Conservation (phyloP, 2,888 invertebrate species). For the Spodoptera littoralis region DNA sequence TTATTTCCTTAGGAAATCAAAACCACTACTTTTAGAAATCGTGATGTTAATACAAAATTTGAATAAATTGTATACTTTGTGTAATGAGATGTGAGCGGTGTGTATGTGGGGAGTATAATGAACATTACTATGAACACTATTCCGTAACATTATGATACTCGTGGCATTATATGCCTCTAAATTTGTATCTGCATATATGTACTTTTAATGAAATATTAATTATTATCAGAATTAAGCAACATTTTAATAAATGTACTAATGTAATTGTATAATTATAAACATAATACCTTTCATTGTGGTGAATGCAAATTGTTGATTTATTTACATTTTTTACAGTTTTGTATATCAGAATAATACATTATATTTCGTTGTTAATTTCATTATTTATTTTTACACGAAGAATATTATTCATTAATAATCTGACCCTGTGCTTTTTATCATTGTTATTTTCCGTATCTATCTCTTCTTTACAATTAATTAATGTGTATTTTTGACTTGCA, state of each 20-base stretch:
- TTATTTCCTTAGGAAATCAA: constrained; percentile 38
- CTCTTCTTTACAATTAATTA: constrained; percentile 34
- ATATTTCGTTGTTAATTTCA: constrained; percentile 63
- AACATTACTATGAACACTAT: constrained; percentile 41
- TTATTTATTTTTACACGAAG: constrained; percentile 55
- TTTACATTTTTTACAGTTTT: constrained; percentile 57
- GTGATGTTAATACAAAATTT: constrained; percentile 32
- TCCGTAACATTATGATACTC: constrained; percentile 47
- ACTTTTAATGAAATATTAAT: constrained; percentile 44
- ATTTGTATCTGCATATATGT: constrained; percentile 52
- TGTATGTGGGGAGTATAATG: constrained; percentile 37
- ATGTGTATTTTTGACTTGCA: constrained; percentile 33
- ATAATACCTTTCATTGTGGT: constrained; percentile 33
- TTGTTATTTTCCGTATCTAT: constrained; percentile 40
- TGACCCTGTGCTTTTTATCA: constrained; percentile 36
- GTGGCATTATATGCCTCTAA: constrained; percentile 49
- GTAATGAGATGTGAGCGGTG: constrained; percentile 45
- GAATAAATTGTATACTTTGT: constrained; percentile 35
- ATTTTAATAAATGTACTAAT: constrained; percentile 49
- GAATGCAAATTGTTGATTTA: constrained; percentile 54
- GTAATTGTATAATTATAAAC: constrained; percentile 25
- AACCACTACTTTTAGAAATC: constrained; percentile 42
- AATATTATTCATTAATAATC: constrained; percentile 31
- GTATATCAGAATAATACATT: constrained; percentile 58
- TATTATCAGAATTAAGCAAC: constrained; percentile 47